phyloP scores from a whole-genome alignment of 2,797 vertebrate genomes.

The Pristis pectinata region DNA sequence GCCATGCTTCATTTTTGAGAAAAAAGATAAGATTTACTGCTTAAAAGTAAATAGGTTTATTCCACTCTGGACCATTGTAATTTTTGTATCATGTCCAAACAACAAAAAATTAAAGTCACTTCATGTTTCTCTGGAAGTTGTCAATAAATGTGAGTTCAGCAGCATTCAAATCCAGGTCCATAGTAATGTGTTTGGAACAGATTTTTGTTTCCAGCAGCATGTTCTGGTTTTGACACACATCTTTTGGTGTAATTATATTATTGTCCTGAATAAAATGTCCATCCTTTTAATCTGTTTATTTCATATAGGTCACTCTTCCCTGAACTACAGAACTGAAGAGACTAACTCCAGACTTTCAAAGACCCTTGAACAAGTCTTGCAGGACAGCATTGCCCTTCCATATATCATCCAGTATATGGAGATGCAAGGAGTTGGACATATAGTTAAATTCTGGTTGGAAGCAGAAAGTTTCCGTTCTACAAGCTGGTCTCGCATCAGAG shows the following conservation, averaged over 20 bases:
- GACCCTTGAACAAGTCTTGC: conserved; percentile 86
- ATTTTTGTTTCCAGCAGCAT: neutral
- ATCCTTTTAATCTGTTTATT: conserved; percentile 35
- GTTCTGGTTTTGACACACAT: conserved; percentile 25
- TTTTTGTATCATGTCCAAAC: neutral
- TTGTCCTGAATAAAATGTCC: conserved; percentile 1
- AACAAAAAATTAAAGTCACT: neutral
- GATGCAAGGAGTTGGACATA: conserved; percentile 77
- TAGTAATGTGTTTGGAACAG: neutral
- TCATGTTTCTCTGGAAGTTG: neutral
- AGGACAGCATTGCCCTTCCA: conserved; percentile 76
- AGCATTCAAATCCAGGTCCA: neutral
- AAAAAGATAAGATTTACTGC: neutral
- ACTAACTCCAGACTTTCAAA: conserved; percentile 92
- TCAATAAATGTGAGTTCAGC: neutral
- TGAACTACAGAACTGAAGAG: conserved; percentile 87
- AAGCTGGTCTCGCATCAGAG: conserved; percentile 90
- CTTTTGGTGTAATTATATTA: neutral
- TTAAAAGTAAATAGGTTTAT: neutral
- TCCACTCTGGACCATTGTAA: neutral
- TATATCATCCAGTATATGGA: conserved; percentile 92
- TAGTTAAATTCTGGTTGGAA: conserved; percentile 92
- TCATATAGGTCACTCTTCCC: conserved; percentile 83
- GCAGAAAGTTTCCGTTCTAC: conserved; percentile 87
- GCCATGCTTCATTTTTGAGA: neutral